These are phyloP conservation scores for Hypsopygia costalis DNA, from an alignment of 2,888 invertebrate species.

Conservation along the genomic window DNA sequence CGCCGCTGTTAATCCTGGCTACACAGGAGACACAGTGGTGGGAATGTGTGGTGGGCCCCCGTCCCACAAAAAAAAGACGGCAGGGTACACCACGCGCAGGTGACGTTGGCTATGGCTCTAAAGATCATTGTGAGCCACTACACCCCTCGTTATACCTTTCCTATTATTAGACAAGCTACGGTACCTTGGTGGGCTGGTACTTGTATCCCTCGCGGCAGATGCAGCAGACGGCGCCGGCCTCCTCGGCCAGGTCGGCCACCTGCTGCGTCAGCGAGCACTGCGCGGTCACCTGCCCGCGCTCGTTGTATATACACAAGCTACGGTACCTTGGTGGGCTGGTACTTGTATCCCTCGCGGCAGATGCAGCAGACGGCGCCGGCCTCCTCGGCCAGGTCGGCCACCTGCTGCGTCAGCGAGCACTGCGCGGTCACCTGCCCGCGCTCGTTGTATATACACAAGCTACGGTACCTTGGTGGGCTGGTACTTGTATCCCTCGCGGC, in stretches of 20 bases:
- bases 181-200: constrained; percentile 93
- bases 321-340: constrained; percentile 91
- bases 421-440: constrained; percentile 98
- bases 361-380: constrained; percentile 98
- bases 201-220: constrained; percentile 99
- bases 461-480: constrained; percentile 89
- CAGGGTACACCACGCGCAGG: no score
- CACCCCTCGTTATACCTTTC: no score
- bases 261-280: constrained; percentile 94
- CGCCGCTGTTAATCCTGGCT: no score
- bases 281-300: constrained; percentile 97
- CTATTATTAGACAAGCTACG: background rate
- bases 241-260: constrained; percentile 97
- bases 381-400: constrained; percentile 97
- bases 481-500: constrained; percentile 98
- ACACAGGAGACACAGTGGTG: no score
- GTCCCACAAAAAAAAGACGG: no score
- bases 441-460: constrained; percentile 83
- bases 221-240: constrained; percentile 97
- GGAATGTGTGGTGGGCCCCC: no score
- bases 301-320: constrained; percentile 80
- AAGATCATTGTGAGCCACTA: no score
- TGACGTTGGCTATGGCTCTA: no score
- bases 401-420: constrained; percentile 93
- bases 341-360: constrained; percentile 98